phyloP scores from a whole-genome alignment of 2,888 invertebrate genomes.

The Eupithecia insigniata region DNA sequence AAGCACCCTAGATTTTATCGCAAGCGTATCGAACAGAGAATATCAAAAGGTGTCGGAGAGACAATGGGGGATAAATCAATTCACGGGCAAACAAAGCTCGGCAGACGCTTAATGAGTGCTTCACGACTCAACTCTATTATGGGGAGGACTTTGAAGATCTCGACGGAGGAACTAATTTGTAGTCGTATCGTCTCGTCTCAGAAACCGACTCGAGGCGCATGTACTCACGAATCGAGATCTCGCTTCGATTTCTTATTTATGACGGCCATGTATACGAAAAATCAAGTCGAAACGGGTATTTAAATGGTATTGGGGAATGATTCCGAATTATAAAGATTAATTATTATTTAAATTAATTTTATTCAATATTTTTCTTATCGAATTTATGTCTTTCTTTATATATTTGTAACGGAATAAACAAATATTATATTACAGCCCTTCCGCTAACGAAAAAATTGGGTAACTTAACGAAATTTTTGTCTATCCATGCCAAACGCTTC shows the following conservation, averaged over 20 bases:
- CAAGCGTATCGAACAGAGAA: constrained; percentile 55
- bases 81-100: constrained; percentile 67
- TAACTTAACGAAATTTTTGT: neutral
- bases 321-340: constrained; percentile 18
- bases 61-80: constrained; percentile 79
- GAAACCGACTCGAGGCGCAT: constrained; percentile 58
- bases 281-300: neutral
- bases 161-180: constrained; percentile 70
- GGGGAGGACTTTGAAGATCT: constrained; percentile 65
- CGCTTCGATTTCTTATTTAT: constrained; percentile 50
- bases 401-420: neutral
- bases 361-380: constrained; percentile 44
- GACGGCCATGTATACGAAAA: neutral
- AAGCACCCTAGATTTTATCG: constrained; percentile 40
- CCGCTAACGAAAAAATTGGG: neutral
- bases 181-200: constrained; percentile 63
- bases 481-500: neutral
- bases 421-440: neutral
- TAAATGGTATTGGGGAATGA: neutral
- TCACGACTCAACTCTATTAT: constrained; percentile 61
- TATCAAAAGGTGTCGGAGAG: constrained; percentile 48
- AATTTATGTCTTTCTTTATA: neutral
- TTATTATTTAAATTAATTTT: constrained; percentile 15
- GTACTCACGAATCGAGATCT: constrained; percentile 57
- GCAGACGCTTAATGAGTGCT: constrained; percentile 60